These are phyloP conservation scores for Danio jaintianensis DNA, from an alignment of 2,797 vertebrate species.

Conservation along the genomic window DNA sequence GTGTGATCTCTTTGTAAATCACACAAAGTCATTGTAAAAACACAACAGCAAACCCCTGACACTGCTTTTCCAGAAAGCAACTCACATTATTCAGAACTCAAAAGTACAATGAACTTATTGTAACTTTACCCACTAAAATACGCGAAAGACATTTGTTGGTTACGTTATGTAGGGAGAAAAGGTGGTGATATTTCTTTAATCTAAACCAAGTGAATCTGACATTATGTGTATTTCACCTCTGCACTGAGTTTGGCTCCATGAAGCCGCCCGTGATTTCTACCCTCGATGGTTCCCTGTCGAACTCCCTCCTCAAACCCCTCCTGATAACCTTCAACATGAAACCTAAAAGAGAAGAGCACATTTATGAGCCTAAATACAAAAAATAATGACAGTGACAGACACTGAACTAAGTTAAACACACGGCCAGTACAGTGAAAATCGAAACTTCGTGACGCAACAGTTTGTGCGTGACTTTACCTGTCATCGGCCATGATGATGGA, in stretches of 20 bases:
- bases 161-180: background rate
- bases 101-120: too few species aligned
- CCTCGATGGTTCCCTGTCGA: constrained; percentile 77
- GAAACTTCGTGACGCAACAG: background rate
- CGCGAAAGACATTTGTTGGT: background rate
- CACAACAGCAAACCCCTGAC: constrained; percentile 20
- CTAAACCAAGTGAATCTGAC: background rate
- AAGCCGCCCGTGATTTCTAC: constrained; percentile 76
- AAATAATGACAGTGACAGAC: background rate
- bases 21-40: background rate
- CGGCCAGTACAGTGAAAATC: too few species aligned
- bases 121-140: too few species aligned
- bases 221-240: constrained; percentile 76
- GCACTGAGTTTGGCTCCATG: constrained; percentile 84
- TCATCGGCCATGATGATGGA: constrained; percentile 73
- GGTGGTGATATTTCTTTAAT: background rate
- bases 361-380: background rate
- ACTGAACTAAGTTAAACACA: background rate
- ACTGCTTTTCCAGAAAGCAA: background rate
- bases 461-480: constrained; percentile 56
- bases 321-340: constrained; percentile 81
- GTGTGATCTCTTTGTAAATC: too few species aligned
- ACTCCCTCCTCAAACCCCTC: constrained; percentile 86
- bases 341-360: constrained; percentile 72
- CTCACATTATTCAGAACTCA: background rate